A percentile compares a stretch with the other conserved stretches of the same genome.
These are phyloP conservation scores for Lasioglossum calceatum DNA, from an alignment of 2,888 invertebrate genomes.

Conservation along the genomic window DNA sequence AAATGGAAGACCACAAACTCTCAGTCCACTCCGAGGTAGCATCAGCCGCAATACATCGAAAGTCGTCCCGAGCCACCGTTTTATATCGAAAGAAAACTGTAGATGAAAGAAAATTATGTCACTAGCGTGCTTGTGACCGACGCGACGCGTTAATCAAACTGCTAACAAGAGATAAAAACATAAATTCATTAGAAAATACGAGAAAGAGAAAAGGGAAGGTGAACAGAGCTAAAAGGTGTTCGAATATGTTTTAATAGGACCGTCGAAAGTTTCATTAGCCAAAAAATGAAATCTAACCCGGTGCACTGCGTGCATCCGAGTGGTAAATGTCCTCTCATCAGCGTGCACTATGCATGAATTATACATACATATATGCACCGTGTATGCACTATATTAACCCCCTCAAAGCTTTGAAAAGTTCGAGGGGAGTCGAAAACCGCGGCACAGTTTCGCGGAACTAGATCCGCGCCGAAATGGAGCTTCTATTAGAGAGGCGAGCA, in stretches of 20 bases:
- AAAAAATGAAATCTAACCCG: neutral
- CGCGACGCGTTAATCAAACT: too few species aligned
- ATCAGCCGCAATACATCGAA: too few species aligned
- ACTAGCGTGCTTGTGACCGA: too few species aligned
- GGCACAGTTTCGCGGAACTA: conserved; percentile 1
- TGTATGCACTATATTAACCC: neutral
- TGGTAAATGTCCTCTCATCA: neutral
- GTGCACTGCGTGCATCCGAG: neutral
- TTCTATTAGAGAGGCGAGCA: neutral
- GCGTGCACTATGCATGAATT: neutral
- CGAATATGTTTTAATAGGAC: neutral
- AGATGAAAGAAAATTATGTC: too few species aligned
- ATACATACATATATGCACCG: neutral
- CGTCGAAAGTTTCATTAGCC: too few species aligned
- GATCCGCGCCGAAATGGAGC: neutral
- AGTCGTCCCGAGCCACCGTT: too few species aligned
- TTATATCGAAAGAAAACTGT: too few species aligned
- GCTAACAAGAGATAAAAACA: too few species aligned
- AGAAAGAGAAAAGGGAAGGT: neutral
- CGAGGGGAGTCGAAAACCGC: neutral
- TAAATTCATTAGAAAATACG: neutral
- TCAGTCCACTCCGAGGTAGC: too few species aligned
- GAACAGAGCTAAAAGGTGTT: neutral
- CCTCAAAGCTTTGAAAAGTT: neutral
- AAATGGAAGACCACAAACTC: too few species aligned